Evolutionary conservation across 2,113 vertebrate genomes (phyloP).

Genomic region (Macrotus californicus): DNA sequence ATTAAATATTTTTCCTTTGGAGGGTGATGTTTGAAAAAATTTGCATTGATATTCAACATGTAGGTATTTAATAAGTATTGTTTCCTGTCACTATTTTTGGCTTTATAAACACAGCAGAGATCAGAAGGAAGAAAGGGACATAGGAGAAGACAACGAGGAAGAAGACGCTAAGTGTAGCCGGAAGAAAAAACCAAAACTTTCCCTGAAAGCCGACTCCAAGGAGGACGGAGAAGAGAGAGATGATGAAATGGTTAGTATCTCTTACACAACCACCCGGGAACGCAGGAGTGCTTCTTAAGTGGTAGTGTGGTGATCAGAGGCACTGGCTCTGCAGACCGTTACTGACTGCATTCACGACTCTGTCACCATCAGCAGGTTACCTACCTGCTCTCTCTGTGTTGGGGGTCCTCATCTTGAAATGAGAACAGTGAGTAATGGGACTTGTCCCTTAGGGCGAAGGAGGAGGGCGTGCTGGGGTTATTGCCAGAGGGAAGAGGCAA

Average conservation of each 20-base stretch:
- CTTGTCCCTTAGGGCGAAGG: neutral
- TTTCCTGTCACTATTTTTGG: conserved; percentile 64
- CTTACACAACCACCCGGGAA: fast-evolving
- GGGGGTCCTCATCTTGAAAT: neutral
- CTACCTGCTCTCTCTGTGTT: neutral
- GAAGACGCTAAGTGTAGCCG: conserved; percentile 79
- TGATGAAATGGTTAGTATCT: conserved; percentile 81
- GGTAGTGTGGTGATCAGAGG: fast-evolving
- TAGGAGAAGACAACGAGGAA: conserved; percentile 78
- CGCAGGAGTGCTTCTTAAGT: fast-evolving
- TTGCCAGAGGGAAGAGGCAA: neutral
- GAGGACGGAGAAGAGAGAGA: conserved; percentile 78
- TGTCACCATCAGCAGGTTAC: neutral
- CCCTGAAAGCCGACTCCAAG: conserved; percentile 78
- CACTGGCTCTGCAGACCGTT: neutral
- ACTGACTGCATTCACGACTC: neutral
- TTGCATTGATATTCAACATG: conserved; percentile 34
- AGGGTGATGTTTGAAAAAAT: neutral
- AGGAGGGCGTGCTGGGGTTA: neutral
- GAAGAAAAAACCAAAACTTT: conserved; percentile 81
- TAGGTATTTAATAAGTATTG: conserved; percentile 50
- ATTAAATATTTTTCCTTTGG: conserved; percentile 8
- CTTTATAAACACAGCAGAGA: conserved; percentile 77
- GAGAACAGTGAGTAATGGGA: neutral
- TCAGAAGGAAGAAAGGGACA: conserved; percentile 79